phyloP scores from a whole-genome alignment of 2,113 vertebrate genomes.

The Lepisosteus oculatus region DNA sequence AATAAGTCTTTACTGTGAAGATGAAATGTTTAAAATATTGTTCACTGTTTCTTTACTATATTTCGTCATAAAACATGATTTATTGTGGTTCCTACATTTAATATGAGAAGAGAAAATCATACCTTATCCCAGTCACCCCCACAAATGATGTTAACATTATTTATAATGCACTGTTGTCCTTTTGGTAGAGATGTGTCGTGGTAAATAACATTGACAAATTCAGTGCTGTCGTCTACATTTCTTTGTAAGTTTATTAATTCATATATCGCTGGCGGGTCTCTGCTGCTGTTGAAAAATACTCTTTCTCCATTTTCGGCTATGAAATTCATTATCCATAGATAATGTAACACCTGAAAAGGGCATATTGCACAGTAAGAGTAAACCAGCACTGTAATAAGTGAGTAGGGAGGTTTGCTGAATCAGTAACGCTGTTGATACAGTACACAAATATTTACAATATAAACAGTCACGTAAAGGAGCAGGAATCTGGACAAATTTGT shows the following conservation, averaged over 20 bases:
- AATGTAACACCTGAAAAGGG: conserved; percentile 38
- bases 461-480: no score
- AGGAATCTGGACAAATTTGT: no score
- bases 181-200: conserved; percentile 49
- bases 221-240: conserved; percentile 23
- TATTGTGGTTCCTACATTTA: no score
- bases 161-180: conserved; percentile 51
- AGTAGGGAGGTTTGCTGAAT: neutral
- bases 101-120: neutral
- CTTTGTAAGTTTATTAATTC: conserved; percentile 62
- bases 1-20: no score
- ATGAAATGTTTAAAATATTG: no score
- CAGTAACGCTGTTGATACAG: no score
- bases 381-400: neutral
- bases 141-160: conserved; percentile 52
- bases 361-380: no score
- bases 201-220: conserved; percentile 47
- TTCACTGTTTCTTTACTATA: no score
- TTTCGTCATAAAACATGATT: no score
- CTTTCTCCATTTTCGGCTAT: conserved; percentile 42
- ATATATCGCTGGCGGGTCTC: conserved; percentile 55
- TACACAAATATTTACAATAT: no score
- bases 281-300: conserved; percentile 55
- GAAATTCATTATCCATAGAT: conserved; percentile 49
- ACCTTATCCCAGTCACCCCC: conserved; percentile 43